Evolutionary conservation across 2,113 vertebrate species (phyloP), one percentile per base, ranked within the genome.

Genomic region (Anoura caudifer): DNA sequence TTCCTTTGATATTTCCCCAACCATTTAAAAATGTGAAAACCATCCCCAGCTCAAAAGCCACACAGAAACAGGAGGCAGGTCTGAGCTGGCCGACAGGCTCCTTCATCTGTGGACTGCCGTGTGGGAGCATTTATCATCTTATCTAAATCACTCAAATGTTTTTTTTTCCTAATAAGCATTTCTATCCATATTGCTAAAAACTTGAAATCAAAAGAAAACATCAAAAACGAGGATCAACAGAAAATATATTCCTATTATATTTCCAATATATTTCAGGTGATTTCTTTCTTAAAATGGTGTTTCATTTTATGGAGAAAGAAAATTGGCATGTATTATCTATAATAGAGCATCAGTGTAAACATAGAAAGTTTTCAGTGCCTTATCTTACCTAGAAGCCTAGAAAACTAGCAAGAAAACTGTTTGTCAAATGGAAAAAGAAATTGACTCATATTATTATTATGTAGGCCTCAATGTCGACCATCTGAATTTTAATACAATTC

Each of bases 401-500:
- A 59, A 94, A 94, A 41, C 75, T 84, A 69, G 81, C 73, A 93
- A 87, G 87, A 95, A 84, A 87, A 59, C 84, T 36, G 52, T 86
- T 93, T 94, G 91, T 95, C 87, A 97, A 95, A 87, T 85, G 70
- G 81, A 95, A 94, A 97, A 95, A 93, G n/a, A 95, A 95, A 83
- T 13, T 61, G 45, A 85, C 65, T 70, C 83, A 86, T 63, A 80
- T 56, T 69, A 72, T 90, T 94, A 73, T 82, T 86, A 89, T 83
- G 80, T 82, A 70, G 89, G 82, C 76, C 56, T 97, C 73, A 59
- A 2, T 61, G 75, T 19, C 72, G 86, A 95, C 26, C 70, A 73
- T 6, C 56, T 95, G 63, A 97, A 94, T 95, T 96, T 97, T 94
- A 96, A 95, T 79, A 47, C 70, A 83, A 94, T 95, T 84, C 70